Percentiles rank a stretch among this genome's conserved stretches.
phyloP scores from a whole-genome alignment of 2,113 vertebrate species.

The Zosterops hypoxanthus region DNA sequence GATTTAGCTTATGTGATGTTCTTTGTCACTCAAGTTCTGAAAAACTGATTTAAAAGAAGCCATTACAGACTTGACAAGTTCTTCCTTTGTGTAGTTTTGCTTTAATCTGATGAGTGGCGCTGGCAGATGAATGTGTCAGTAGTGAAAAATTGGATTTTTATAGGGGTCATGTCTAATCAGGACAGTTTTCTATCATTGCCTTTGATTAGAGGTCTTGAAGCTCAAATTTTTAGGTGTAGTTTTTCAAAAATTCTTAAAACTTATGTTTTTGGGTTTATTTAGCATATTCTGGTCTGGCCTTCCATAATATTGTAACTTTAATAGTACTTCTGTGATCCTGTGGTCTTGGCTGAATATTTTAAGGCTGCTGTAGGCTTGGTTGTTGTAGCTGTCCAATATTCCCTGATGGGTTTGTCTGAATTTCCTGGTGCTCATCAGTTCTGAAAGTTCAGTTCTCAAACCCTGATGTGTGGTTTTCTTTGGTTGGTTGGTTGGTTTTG shows the following conservation, averaged over 20 bases:
- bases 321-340: background rate
- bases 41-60: slow-evolving; percentile 29
- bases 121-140: background rate
- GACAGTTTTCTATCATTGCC: background rate
- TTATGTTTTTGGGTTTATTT: background rate
- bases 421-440: background rate
- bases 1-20: background rate
- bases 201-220: background rate
- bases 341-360: background rate
- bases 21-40: slow-evolving; percentile 26
- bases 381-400: background rate
- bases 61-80: background rate
- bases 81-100: background rate
- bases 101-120: slow-evolving; percentile 10
- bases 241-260: background rate
- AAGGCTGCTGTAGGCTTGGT: background rate
- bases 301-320: background rate
- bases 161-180: background rate
- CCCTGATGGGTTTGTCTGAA: background rate
- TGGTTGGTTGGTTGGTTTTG: background rate
- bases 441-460: background rate
- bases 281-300: background rate
- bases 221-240: background rate
- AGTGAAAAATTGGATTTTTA: background rate
- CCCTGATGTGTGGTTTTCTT: background rate